phyloP scores from a whole-genome alignment of 2,888 invertebrate genomes.

The Tribolium freemani region DNA sequence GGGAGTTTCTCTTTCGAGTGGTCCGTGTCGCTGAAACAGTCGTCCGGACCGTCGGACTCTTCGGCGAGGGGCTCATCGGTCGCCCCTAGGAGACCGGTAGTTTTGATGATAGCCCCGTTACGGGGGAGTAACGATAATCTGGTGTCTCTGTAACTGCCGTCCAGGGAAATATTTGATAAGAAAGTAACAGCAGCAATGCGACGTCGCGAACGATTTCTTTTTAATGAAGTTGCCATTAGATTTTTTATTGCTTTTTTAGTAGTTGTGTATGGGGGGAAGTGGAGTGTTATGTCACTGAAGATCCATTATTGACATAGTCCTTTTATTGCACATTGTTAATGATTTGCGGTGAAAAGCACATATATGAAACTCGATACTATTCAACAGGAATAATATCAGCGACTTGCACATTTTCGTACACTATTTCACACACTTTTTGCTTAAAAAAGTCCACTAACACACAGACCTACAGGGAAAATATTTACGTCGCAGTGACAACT shows the following conservation, averaged over 20 bases:
- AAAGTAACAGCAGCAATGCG: constrained; percentile 94
- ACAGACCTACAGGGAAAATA: constrained; percentile 15
- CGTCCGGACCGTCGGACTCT: constrained; percentile 65
- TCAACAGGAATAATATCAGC: constrained; percentile 54
- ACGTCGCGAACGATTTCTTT: constrained; percentile 80
- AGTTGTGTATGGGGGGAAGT: constrained; percentile 43
- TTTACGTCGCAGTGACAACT: constrained; percentile 26
- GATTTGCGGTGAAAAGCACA: constrained; percentile 46
- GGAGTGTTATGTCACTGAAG: constrained; percentile 57
- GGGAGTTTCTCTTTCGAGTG: constrained; percentile 46
- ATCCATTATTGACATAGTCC: constrained; percentile 59
- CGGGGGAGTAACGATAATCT: constrained; percentile 70
- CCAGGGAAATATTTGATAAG: constrained; percentile 94
- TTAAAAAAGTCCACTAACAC: constrained; percentile 12
- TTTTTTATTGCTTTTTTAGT: constrained; percentile 40
- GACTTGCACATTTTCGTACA: constrained; percentile 54
- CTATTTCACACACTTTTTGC: constrained; percentile 22
- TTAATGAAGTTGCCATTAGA: constrained; percentile 71
- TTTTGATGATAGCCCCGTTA: constrained; percentile 64
- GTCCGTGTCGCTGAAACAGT: constrained; percentile 62
- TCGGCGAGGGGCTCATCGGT: constrained; percentile 58
- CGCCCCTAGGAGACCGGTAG: constrained; percentile 48
- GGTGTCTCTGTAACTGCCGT: constrained; percentile 87
- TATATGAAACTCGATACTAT: constrained; percentile 56
- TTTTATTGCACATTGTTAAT: constrained; percentile 57